Percentiles rank a stretch among this genome's conserved stretches.
phyloP scores from a whole-genome alignment of 2,113 vertebrate genomes.

The Sprattus sprattus region DNA sequence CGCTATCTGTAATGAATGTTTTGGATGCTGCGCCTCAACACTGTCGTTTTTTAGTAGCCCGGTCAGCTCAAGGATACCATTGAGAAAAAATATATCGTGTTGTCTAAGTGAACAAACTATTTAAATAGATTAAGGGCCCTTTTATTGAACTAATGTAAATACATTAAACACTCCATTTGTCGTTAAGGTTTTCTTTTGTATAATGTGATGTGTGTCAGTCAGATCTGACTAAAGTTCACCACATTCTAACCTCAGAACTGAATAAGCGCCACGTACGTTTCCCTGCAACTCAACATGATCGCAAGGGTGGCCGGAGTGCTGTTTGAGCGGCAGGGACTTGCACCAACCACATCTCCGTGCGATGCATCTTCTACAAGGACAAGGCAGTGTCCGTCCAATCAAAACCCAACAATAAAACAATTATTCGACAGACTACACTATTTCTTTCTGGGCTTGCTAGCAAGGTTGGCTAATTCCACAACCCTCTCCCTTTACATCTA shows the following conservation, averaged over 20 bases:
- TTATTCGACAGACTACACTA: not conserved
- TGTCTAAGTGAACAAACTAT: too few relatives aligned
- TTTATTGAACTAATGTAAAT: too few relatives aligned
- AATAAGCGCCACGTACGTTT: slow-evolving; percentile 66
- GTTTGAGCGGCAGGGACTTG: not conserved
- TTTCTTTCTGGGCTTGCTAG: not conserved
- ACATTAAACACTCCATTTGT: too few relatives aligned
- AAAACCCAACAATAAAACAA: not conserved
- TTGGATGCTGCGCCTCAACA: too few relatives aligned
- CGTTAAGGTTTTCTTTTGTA: too few relatives aligned
- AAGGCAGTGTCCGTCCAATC: not conserved
- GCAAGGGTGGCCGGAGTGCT: slow-evolving; percentile 17
- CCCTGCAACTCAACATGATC: slow-evolving; percentile 60
- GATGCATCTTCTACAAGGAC: not conserved
- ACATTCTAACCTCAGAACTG: slow-evolving; percentile 8
- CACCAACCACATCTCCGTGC: not conserved
- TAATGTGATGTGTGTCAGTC: not conserved
- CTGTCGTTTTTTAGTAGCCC: too few relatives aligned
- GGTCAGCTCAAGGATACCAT: too few relatives aligned
- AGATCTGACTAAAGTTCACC: not conserved
- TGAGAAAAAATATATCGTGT: too few relatives aligned
- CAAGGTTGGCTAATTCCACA: not conserved
- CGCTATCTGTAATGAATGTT: too few relatives aligned
- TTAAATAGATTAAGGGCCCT: too few relatives aligned
- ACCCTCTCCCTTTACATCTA: not conserved